These are phyloP conservation scores for Neoascia interrupta DNA, from an alignment of 2,888 invertebrate species.

Conservation along the genomic window DNA sequence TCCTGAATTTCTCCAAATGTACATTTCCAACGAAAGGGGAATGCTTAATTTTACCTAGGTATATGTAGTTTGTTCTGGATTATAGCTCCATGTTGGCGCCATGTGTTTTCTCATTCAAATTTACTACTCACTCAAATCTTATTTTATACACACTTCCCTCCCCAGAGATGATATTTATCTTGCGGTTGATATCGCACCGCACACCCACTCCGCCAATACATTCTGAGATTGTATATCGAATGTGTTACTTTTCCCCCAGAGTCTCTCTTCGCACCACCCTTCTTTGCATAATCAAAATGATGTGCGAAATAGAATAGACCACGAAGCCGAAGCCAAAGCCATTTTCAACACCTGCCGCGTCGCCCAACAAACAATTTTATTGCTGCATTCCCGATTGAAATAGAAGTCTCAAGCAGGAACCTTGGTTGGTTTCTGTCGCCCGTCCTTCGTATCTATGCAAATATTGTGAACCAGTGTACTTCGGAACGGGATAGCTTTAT, in stretches of 20 bases:
- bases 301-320: constrained; percentile 65
- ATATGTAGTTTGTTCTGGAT: too few species aligned
- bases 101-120: constrained; percentile 22
- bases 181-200: constrained; percentile 48
- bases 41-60: too few species aligned
- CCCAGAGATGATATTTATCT: constrained; percentile 41
- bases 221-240: constrained; percentile 55
- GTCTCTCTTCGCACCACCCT: background rate
- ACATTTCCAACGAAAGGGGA: too few species aligned
- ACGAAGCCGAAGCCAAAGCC: constrained; percentile 48
- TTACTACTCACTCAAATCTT: too few species aligned
- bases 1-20: too few species aligned
- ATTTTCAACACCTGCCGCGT: constrained; percentile 64
- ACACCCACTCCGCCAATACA: constrained; percentile 39
- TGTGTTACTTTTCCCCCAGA: constrained; percentile 34
- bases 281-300: constrained; percentile 66
- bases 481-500: constrained; percentile 60
- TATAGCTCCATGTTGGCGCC: constrained; percentile 36
- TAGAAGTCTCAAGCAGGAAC: constrained; percentile 49
- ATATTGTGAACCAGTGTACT: too few species aligned
- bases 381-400: constrained; percentile 57
- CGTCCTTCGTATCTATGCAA: constrained; percentile 2
- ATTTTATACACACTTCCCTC: too few species aligned
- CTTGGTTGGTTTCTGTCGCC: background rate
- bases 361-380: constrained; percentile 59